Conservation (phyloP, 2,113 vertebrate species). For the Lampris incognitus region DNA sequence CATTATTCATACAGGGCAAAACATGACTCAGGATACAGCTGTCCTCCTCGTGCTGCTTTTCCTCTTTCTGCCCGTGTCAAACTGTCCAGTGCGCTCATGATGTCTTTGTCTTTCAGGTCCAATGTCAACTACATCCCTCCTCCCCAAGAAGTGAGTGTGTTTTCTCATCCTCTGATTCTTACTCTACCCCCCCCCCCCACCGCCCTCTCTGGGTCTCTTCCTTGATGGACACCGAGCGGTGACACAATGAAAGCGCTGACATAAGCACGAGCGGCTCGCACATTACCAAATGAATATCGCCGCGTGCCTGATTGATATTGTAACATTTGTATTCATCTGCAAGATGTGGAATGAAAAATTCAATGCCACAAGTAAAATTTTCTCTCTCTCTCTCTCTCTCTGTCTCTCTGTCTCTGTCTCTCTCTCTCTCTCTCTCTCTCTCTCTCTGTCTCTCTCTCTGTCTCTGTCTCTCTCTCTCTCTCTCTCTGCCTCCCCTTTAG, state of each 20-base stretch:
- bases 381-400: no score
- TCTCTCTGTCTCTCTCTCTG: no score
- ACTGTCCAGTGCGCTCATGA: conserved; percentile 34
- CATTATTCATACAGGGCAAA: conserved; percentile 54
- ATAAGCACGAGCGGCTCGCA: not conserved
- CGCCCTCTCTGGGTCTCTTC: not conserved
- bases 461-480: not conserved
- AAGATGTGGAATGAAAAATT: no score
- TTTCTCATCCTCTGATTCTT: not conserved
- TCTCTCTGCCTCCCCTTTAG: conserved; percentile 46
- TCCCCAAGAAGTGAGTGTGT: conserved; percentile 79
- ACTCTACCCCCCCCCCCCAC: not conserved
- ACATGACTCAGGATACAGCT: conserved; percentile 59
- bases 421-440: conserved; percentile 1
- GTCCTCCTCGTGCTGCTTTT: conserved; percentile 40
- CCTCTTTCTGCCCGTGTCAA: conserved; percentile 34
- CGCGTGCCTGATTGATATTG: not conserved
- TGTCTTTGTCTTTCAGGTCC: conserved; percentile 71
- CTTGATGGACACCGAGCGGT: not conserved
- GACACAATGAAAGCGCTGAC: conserved; percentile 23
- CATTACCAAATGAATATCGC: conserved; percentile 4
- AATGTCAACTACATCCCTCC: conserved; percentile 79
- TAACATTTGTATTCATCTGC: no score
- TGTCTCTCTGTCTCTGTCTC: not conserved
- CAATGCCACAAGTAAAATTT: no score